These are phyloP conservation scores for Eclectus roratus DNA, from an alignment of 2,113 vertebrate genomes.

Conservation along the genomic window DNA sequence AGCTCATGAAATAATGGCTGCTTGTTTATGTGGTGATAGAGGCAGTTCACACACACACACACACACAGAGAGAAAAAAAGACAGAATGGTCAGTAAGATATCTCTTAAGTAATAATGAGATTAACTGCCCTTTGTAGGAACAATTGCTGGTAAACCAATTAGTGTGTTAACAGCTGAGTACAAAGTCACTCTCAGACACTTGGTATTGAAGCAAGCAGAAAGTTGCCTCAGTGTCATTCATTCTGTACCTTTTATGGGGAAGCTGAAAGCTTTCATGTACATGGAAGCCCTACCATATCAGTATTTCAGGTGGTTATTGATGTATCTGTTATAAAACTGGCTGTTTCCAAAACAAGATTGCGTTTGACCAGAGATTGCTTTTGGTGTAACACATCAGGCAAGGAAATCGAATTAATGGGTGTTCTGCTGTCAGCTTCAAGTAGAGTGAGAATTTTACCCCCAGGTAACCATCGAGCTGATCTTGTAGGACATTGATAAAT, in stretches of 20 bases:
- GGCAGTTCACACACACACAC: not conserved
- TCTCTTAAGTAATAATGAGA: not conserved
- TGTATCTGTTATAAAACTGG: not conserved
- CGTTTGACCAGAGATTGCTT: not conserved
- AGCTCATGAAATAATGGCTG: not conserved
- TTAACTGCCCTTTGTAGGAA: not conserved
- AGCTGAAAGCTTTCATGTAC: not conserved
- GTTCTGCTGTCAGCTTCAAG: not conserved
- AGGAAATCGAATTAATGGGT: not conserved
- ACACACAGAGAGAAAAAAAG: not conserved
- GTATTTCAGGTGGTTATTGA: not conserved
- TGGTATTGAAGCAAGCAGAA: not conserved
- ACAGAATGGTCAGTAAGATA: not conserved
- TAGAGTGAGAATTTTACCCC: not conserved
- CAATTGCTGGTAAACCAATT: not conserved
- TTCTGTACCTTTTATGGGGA: not conserved
- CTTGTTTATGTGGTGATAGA: not conserved
- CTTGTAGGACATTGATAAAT: not conserved
- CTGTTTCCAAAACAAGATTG: not conserved
- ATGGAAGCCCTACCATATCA: rapidly evolving
- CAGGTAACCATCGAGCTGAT: not conserved
- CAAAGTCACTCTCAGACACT: rapidly evolving
- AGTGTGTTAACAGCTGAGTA: not conserved
- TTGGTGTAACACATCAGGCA: not conserved
- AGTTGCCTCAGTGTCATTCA: not conserved